Percentiles rank a stretch among this genome's conserved stretches.
Conservation (phyloP, 2,888 invertebrate genomes). For the Panopea generosa region DNA sequence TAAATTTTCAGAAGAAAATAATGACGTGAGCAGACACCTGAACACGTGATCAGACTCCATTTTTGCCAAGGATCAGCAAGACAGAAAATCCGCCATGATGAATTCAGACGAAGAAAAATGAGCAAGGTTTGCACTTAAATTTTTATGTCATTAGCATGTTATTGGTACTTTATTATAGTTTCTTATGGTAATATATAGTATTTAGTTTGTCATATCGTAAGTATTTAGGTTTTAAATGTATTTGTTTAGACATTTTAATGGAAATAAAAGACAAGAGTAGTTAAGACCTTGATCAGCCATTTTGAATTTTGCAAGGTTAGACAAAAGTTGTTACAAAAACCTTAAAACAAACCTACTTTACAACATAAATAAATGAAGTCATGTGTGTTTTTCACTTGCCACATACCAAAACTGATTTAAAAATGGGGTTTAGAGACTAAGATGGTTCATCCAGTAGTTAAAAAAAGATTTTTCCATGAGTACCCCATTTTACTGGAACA, state of each 20-base stretch:
- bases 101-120: constrained; percentile 69
- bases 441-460: too few relatives aligned
- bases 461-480: neutral
- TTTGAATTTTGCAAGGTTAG: constrained; percentile 38
- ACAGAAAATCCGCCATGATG: constrained; percentile 72
- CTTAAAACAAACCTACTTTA: too few relatives aligned
- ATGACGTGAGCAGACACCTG: constrained; percentile 50
- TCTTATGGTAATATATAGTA: neutral
- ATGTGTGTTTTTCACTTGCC: neutral
- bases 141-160: constrained; percentile 9
- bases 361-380: too few relatives aligned
- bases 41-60: constrained; percentile 76
- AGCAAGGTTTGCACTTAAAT: constrained; percentile 70
- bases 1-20: constrained; percentile 8
- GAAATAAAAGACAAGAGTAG: too few relatives aligned
- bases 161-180: neutral
- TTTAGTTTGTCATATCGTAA: too few relatives aligned
- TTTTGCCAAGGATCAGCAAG: constrained; percentile 65
- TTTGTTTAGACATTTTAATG: too few relatives aligned
- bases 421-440: neutral
- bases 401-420: neutral
- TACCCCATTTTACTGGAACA: neutral
- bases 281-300: constrained; percentile 54
- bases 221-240: too few relatives aligned
- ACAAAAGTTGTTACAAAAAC: neutral